phyloP scores from a whole-genome alignment of 23 tunicate genomes.

The Aplidium turbinatum region DNA sequence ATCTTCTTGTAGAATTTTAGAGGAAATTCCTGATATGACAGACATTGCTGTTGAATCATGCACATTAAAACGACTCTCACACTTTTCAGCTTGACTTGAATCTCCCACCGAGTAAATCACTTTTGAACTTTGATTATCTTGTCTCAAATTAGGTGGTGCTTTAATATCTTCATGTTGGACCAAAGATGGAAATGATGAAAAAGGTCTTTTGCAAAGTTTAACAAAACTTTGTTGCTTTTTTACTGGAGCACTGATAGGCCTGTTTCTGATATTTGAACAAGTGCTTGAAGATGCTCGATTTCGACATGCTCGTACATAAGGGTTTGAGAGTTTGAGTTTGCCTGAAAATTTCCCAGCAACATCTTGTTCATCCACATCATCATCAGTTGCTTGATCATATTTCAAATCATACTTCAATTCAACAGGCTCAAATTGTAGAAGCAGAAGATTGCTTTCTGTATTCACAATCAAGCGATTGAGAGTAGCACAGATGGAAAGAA shows the following conservation, averaged over 20 bases:
- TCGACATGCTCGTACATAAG: slow-evolving; percentile 30
- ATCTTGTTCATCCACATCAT: neutral
- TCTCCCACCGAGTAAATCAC: neutral
- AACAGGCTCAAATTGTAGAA: slow-evolving; percentile 66
- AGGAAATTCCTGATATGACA: slow-evolving; percentile 23
- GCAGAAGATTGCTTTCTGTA: slow-evolving; percentile 54
- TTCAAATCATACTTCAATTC: slow-evolving; percentile 39
- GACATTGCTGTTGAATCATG: slow-evolving; percentile 37
- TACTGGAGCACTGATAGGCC: slow-evolving; percentile 40
- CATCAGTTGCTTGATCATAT: slow-evolving; percentile 4
- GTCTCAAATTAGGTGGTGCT: neutral
- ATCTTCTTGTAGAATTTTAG: slow-evolving; percentile 17
- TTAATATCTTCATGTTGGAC: neutral
- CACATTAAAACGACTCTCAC: neutral
- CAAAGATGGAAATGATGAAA: slow-evolving; percentile 22
- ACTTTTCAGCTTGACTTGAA: neutral
- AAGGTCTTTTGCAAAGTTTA: neutral
- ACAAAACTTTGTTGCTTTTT: neutral
- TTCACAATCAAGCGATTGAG: slow-evolving; percentile 49
- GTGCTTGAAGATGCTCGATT: slow-evolving; percentile 27
- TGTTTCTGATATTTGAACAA: slow-evolving; percentile 20
- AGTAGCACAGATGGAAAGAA: slow-evolving; percentile 40
- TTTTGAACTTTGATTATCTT: neutral
- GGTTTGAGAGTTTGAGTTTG: neutral
- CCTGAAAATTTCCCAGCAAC: neutral